Percentiles rank a stretch among this genome's conserved stretches.
These are phyloP conservation scores for Acarapis woodi DNA, from an alignment of 1,140 invertebrate species.

Conservation along the genomic window DNA sequence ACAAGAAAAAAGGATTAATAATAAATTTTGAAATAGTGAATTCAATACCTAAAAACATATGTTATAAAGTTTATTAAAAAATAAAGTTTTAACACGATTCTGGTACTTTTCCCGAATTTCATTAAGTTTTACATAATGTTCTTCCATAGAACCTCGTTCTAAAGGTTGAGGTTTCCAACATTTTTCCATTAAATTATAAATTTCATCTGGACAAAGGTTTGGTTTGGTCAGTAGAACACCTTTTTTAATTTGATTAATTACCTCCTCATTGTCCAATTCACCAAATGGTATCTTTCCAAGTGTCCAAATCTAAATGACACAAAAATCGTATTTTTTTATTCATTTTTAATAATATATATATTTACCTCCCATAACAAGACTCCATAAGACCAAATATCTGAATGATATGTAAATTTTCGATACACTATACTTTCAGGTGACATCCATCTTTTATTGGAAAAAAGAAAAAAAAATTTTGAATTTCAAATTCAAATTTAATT, in stretches of 20 bases:
- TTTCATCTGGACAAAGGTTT: conserved; percentile 15
- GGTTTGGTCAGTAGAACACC: conserved; percentile 16
- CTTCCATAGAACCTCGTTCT: too few relatives aligned
- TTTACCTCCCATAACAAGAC: conserved; percentile 23
- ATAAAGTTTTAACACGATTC: too few relatives aligned
- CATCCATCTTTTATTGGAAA: conserved; percentile 18
- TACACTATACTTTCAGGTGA: conserved; percentile 21
- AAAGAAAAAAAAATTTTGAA: background rate
- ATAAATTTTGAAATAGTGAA: too few relatives aligned
- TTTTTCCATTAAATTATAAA: conserved; percentile 43
- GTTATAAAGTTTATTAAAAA: too few relatives aligned
- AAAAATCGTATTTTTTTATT: too few relatives aligned
- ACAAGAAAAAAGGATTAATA: too few relatives aligned
- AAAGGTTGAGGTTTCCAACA: conserved; percentile 58
- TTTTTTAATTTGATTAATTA: conserved; percentile 18
- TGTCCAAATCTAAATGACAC: too few relatives aligned
- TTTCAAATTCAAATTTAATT: background rate
- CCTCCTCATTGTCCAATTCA: conserved; percentile 20
- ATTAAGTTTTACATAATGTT: too few relatives aligned
- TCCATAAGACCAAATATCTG: conserved; percentile 23
- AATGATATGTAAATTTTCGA: conserved; percentile 20
- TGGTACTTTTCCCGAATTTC: too few relatives aligned
- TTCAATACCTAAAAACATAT: too few relatives aligned
- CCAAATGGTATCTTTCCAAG: conserved; percentile 16
- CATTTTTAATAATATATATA: too few relatives aligned